Evolutionary conservation across 2,797 vertebrate genomes (phyloP).

Genomic region (Manis pentadactyla): DNA sequence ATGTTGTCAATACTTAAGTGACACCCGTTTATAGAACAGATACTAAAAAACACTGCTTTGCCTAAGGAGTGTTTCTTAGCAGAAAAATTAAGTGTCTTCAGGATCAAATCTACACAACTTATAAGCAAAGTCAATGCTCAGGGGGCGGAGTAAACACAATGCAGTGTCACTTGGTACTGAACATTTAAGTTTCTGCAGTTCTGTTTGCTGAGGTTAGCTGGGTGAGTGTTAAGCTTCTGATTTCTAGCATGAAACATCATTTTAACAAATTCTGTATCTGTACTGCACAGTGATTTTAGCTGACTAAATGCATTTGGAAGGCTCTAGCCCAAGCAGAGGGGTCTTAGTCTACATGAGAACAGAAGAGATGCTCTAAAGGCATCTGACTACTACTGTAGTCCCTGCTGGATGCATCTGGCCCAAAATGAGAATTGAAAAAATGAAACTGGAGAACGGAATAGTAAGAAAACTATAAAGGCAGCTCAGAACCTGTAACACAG

Average conservation of each 20-base stretch:
- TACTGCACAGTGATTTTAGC: constrained; percentile 47
- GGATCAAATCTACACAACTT: neutral
- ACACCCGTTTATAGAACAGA: neutral
- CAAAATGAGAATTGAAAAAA: constrained; percentile 23
- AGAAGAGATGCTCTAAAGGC: constrained; percentile 30
- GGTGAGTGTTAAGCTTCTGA: neutral
- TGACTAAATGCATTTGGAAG: constrained; percentile 39
- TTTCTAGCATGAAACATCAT: constrained; percentile 50
- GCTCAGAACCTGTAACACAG: neutral
- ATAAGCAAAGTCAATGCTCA: neutral
- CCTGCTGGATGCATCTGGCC: neutral
- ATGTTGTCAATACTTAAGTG: neutral
- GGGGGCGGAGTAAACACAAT: neutral
- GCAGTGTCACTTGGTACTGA: neutral
- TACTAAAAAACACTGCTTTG: neutral
- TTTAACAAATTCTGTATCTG: constrained; percentile 52
- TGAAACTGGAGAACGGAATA: neutral
- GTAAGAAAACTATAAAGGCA: neutral
- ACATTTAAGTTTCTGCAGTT: neutral
- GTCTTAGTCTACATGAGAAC: neutral
- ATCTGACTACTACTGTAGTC: neutral
- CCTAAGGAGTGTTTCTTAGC: neutral
- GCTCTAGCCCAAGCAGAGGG: neutral
- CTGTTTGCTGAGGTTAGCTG: constrained; percentile 26
- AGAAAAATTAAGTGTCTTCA: neutral